Evolutionary conservation across 2,888 invertebrate species (phyloP), one percentile per base, ranked within the genome.

Genomic region (Ophion obscuratus): DNA sequence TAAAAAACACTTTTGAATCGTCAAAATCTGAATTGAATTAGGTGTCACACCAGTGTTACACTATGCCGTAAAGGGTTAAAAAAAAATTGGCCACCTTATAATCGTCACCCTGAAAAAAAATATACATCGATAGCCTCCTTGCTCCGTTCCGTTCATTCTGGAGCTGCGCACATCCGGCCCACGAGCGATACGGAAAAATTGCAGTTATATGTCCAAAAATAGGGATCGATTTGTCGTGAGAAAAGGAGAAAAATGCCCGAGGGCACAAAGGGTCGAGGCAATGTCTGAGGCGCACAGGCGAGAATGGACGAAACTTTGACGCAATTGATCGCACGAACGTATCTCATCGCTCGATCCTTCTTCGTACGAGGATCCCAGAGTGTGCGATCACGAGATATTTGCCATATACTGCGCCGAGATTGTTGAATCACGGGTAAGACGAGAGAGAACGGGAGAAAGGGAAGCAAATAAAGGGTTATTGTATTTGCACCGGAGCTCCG

Each of bases 401-500:
- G 53, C 53, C 53, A 53, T 90, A 92, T 90, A 89, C 89, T 88
- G 87, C 89, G 89, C 92, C 90, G 92, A 92, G 92, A 92, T 92
- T 93, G 93, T 93, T 93, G 93, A 94, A 93, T 93, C 93, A 93
- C 91, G 91, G 62, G 81, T 78, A 64, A 81, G 71, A 67, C 74
- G 24, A 77, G 59, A 76, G 36, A 67, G 78, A 87, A 89, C 81
- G 86, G 89, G 91, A 89, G 61, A 81, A 82, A 84, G 85, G 87
- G 89, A 88, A 92, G 93, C 93, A 94, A 94, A 94, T 93, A 94
- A 94, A 93, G 94, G 94, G 94, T 94, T 94, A 94, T 93, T 94
- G 92, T 94, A 93, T 94, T 94, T 94, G 91, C 93, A 88, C 92
- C 90, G 86, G 88, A 87, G 92, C 92, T 93, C 87, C 88, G 81